Base-by-base conservation (phyloP, 2,797 vertebrate genomes). In the Trachops cirrhosus region DNA sequence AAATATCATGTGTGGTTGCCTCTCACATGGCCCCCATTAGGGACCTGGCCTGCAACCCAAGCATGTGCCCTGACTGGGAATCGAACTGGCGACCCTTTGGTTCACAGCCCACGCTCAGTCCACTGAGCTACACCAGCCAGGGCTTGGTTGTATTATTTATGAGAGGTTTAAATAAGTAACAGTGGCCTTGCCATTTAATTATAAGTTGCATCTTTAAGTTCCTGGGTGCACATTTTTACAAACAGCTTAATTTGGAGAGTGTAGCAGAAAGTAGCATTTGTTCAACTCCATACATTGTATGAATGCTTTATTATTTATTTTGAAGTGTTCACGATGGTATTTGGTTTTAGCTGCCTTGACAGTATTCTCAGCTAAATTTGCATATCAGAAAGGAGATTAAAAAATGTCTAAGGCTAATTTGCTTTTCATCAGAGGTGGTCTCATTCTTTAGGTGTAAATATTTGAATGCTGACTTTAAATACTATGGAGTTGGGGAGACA, bases 231-330 rank as follows among this genome's bases (percentile, higher is more conserved):
- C 26, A 86, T 93, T 83, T 78, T 78, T 74, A 86, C 41, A 84
- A 57, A 34, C 62, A 89, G 14, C 62, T 82, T 80, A 89, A 85
- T 88, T 95, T 64, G 57, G 77, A 77, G 70, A 92, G 14, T 79
- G 46, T 4, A 44, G 19, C 74, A 67, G 54, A 74, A 94, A 80
- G 67, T 84, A 90, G 39, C 32, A 78, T 12, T 12, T 83, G 12
- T 32, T 89, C 24, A 96, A 90, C 94, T n/a, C 8, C 34, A 94
- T 77, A n/a, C 50, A 57, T 86, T 82, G 5, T 91, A 6, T 70
- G 50, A 62, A 34, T 71, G 68, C 34, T 62, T 92, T 78, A 67
- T 94, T 78, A 54, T 21, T 90, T 37, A 71, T 80, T 87, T 89
- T 75, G 39, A 89, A 89, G 22, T 80, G 32, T 74, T 92, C 32